These are phyloP conservation scores for Epicampocera succincta DNA, from an alignment of 2,888 invertebrate species.

Conservation along the genomic window DNA sequence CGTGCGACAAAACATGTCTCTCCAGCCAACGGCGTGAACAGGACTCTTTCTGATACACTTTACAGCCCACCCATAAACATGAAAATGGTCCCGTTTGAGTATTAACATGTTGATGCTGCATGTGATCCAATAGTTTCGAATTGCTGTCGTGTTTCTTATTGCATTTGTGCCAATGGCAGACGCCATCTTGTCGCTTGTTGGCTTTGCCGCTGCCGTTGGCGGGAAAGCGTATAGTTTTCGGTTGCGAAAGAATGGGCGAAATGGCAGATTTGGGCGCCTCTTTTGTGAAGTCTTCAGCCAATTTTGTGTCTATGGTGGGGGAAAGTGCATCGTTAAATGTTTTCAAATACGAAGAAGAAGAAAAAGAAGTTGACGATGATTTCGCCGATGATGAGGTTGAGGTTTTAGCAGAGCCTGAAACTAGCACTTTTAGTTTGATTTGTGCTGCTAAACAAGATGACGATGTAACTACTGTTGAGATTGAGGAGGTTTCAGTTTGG, in stretches of 20 bases:
- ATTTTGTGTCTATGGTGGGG: conserved; percentile 80
- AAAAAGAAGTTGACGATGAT: conserved; percentile 12
- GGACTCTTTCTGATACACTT: conserved; percentile 95
- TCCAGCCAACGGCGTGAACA: conserved; percentile 97
- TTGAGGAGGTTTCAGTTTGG: conserved; percentile 49
- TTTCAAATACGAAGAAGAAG: conserved; percentile 71
- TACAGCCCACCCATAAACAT: conserved; percentile 96
- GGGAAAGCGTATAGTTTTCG: conserved; percentile 91
- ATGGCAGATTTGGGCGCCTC: conserved; percentile 82
- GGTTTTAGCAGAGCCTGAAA: not conserved
- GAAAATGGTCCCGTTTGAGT: conserved; percentile 93
- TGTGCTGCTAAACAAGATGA: too few species aligned
- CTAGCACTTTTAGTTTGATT: not conserved
- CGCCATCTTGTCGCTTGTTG: conserved; percentile 82
- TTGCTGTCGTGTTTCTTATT: conserved; percentile 89
- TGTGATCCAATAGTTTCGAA: conserved; percentile 91
- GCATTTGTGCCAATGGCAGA: conserved; percentile 93
- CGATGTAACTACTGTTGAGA: too few species aligned
- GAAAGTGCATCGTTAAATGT: conserved; percentile 32
- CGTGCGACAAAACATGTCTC: conserved; percentile 94
- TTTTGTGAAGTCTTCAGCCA: conserved; percentile 75
- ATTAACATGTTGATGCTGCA: conserved; percentile 93
- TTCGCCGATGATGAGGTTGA: conserved; percentile 19
- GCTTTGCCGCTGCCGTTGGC: conserved; percentile 81
- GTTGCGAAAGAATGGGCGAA: conserved; percentile 90